Conservation (phyloP, 2,797 vertebrate genomes). For the Gymnocypris eckloni region DNA sequence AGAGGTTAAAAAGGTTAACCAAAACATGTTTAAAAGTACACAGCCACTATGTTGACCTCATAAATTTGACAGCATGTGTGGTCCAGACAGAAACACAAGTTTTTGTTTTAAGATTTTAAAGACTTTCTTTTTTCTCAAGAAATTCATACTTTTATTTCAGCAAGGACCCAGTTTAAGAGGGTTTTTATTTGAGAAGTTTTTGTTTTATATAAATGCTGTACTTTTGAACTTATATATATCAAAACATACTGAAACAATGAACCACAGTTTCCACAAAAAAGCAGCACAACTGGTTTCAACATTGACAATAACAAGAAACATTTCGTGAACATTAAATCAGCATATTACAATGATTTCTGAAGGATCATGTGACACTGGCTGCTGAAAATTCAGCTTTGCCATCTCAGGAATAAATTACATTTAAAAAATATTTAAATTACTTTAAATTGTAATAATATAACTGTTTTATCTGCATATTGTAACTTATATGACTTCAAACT, state of each 20-base stretch:
- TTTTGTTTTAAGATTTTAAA: no score
- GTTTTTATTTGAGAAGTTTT: not conserved
- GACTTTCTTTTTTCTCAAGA: not conserved
- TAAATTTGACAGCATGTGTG: constrained; percentile 30
- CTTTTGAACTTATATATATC: not conserved
- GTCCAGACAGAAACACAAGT: not conserved
- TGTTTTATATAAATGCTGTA: not conserved
- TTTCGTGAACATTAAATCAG: not conserved
- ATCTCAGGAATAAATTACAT: not conserved
- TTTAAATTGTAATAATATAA: not conserved
- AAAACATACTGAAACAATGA: not conserved
- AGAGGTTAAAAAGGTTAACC: constrained; percentile 32
- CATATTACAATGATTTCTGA: not conserved
- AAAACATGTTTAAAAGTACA: constrained; percentile 37
- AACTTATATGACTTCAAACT: not conserved
- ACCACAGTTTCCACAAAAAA: not conserved
- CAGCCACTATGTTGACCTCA: constrained; percentile 26
- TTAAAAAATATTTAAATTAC: not conserved
- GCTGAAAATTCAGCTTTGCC: not conserved
- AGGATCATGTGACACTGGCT: not conserved
- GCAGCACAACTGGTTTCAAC: not conserved
- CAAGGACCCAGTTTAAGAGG: not conserved
- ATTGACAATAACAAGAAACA: not conserved
- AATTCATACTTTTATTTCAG: not conserved
- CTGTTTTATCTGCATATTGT: not conserved